Evolutionary conservation across 2,888 invertebrate species (phyloP), one percentile per base, ranked within the genome.

Genomic region (Alloplasta piceator): DNA sequence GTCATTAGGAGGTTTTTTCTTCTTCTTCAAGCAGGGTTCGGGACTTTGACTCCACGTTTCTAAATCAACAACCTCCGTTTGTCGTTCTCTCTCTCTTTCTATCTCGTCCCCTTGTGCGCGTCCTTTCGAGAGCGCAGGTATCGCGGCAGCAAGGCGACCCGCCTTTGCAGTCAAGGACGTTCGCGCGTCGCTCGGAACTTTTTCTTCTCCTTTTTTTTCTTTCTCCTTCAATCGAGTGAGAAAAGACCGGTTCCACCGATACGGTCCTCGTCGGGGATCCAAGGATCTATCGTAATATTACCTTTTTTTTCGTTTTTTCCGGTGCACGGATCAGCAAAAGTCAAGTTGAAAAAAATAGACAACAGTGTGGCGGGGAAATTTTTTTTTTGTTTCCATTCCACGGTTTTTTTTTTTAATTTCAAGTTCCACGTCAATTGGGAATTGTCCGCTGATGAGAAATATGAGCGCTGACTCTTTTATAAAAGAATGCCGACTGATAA

Each of bases 21-120:
- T 48, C 9, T 41, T 64, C 46, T 52, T 52, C 52, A 52, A 14
- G 0, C 26, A 50, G 12, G 48, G 60, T 43, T 41, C 26, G 48
- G 66, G 66, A 60, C 58, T 75, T 75, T 75, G 66, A 75, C 60
- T 60, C 48, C 12, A 0, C 10, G 56, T 48, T 48, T 63, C 38
- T 9, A 48, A 64, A 63, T 61, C 70, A 64, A 63, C 77, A 77
- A 70, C 63, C 77, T 72, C 26, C 39, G 14, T 14, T 14, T 39
- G 14, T 50, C 43, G 38, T 52, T 73, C 80, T 70, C 63, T 56
- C 41, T 41, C 41, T 16, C 10, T 7, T 4, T 36, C 77, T 66
- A 82, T 68, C 72, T 76, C 26, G 56, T 12, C 36, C 26, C 70
- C 66, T 76, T 63, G 71, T 74, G 73, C 74, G 41, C 78, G 16